A percentile compares a stretch with the other conserved stretches of the same genome.
Conservation (phyloP, 2,888 invertebrate genomes). For the Cremastobaeus sp. region DNA sequence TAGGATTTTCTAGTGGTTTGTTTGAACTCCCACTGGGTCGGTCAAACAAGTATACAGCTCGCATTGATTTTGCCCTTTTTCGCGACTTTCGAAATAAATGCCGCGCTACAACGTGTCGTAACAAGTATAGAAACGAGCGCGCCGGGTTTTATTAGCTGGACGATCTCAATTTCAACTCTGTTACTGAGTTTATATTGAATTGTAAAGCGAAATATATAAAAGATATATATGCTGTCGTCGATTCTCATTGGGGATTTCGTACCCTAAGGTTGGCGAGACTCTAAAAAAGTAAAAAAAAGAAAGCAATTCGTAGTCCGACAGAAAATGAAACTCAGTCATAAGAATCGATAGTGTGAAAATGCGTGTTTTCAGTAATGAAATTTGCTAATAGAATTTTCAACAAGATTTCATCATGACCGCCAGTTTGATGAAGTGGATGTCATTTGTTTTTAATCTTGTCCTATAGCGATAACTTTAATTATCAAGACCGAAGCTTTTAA, state of each 20-base stretch:
- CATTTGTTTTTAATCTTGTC: no score
- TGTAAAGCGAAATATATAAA: constrained; percentile 30
- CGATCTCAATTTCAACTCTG: constrained; percentile 41
- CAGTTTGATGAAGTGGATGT: no score
- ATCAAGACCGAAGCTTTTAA: no score
- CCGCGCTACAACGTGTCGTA: constrained; percentile 39
- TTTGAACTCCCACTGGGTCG: constrained; percentile 28
- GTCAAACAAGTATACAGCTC: constrained; percentile 11
- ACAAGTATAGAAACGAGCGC: constrained; percentile 54
- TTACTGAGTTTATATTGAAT: constrained; percentile 43
- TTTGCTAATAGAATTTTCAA: no score
- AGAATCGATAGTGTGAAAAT: no score
- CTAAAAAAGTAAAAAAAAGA: constrained; percentile 22
- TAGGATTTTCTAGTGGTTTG: constrained; percentile 21
- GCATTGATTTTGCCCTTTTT: constrained; percentile 48
- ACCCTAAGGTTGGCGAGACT: background rate
- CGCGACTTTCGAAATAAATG: constrained; percentile 44
- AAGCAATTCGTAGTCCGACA: no score
- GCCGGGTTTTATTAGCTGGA: constrained; percentile 40
- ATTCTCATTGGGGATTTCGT: constrained; percentile 22
- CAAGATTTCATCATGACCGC: no score
- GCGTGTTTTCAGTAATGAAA: no score
- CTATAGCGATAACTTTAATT: no score
- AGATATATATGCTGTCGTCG: constrained; percentile 2
- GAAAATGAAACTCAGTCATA: no score